Percentiles rank a stretch among this genome's conserved stretches.
These are phyloP conservation scores for Apotomis capreana DNA, from an alignment of 2,888 invertebrate species.

Conservation along the genomic window DNA sequence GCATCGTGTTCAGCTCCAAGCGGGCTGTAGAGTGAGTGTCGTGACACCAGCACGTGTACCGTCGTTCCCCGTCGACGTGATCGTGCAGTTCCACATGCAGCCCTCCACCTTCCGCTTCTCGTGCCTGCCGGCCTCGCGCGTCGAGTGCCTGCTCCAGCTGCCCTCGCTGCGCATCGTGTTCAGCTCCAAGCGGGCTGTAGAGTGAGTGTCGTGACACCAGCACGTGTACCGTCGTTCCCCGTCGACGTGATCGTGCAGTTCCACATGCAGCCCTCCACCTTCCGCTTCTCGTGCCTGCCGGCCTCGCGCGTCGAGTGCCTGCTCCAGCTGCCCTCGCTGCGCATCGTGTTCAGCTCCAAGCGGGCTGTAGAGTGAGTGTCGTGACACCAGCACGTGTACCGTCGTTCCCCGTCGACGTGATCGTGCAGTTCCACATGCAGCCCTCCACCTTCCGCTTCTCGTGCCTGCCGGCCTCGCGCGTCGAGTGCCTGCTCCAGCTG, in stretches of 20 bases:
- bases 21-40: conserved; percentile 87
- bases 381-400: no score
- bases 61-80: neutral
- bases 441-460: no score
- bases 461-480: no score
- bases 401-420: no score
- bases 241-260: no score
- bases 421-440: no score
- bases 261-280: neutral
- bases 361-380: neutral
- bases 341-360: neutral
- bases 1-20: conserved; percentile 98
- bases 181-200: conserved; percentile 67
- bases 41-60: conserved; percentile 35
- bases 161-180: no score
- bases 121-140: conserved; percentile 71
- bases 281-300: neutral
- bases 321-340: neutral
- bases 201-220: no score
- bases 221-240: neutral
- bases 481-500: no score
- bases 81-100: no score
- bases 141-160: no score
- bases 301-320: neutral
- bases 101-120: conserved; percentile 94